These are phyloP conservation scores for Bombus difficillimus DNA, from an alignment of 1,140 invertebrate species.

Conservation along the genomic window DNA sequence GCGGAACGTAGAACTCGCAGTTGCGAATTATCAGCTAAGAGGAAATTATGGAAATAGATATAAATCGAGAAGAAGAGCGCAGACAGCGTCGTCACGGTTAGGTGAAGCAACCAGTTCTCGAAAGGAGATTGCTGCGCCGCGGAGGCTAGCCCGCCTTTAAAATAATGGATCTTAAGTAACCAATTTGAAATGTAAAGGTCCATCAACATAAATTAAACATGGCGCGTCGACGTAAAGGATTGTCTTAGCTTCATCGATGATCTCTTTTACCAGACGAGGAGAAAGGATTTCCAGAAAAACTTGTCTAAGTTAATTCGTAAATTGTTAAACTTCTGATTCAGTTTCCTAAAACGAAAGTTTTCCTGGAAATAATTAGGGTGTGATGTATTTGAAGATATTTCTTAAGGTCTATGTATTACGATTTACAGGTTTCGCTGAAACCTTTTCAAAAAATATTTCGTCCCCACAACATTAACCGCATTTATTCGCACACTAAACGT, in stretches of 20 bases:
- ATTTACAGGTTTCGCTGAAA: neutral
- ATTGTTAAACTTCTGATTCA: neutral
- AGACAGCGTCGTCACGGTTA: constrained; percentile 48
- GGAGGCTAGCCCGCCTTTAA: constrained; percentile 55
- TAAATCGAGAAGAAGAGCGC: constrained; percentile 75
- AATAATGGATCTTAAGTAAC: constrained; percentile 73
- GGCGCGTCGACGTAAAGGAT: constrained; percentile 46
- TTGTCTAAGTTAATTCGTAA: neutral
- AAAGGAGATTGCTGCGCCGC: constrained; percentile 45
- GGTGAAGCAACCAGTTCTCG: constrained; percentile 49
- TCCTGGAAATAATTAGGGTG: no score
- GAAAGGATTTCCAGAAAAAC: neutral
- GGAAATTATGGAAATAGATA: constrained; percentile 81
- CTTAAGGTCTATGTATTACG: neutral
- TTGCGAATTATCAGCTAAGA: constrained; percentile 77
- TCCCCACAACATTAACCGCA: neutral
- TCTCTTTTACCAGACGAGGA: neutral
- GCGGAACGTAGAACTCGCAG: constrained; percentile 31
- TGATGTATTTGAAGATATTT: neutral
- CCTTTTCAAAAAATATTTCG: neutral
- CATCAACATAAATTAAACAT: constrained; percentile 75
- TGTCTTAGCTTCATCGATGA: constrained; percentile 27
- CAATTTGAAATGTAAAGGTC: constrained; percentile 75
- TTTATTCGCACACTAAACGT: neutral
- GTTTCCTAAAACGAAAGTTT: neutral